These are phyloP conservation scores for Amblyopsis rosae DNA, from an alignment of 2,113 vertebrate species.

Conservation along the genomic window DNA sequence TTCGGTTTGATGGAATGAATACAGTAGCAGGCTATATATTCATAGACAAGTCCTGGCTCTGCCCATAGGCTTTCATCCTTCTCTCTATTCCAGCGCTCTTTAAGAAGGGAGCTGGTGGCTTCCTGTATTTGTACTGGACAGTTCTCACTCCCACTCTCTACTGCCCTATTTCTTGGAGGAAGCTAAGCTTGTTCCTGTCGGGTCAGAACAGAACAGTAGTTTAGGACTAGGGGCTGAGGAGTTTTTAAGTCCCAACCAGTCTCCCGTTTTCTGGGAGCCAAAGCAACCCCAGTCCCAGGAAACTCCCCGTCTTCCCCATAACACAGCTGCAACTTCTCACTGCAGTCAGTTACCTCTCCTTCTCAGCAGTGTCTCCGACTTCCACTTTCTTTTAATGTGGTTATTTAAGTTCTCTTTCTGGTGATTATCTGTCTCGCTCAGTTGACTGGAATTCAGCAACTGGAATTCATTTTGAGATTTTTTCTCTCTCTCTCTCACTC, in stretches of 20 bases:
- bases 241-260: constrained; percentile 51
- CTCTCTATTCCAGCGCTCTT: too few relatives aligned
- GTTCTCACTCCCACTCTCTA: constrained; percentile 69
- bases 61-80: too few relatives aligned
- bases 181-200: constrained; percentile 39
- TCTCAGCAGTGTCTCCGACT: background rate
- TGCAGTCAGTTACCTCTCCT: background rate
- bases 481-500: constrained; percentile 28
- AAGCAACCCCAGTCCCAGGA: constrained; percentile 51
- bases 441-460: constrained; percentile 40
- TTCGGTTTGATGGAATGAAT: background rate
- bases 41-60: too few relatives aligned
- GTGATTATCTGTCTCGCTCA: constrained; percentile 7
- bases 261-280: constrained; percentile 52
- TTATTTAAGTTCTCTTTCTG: background rate
- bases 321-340: constrained; percentile 65
- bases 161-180: constrained; percentile 57
- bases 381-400: background rate
- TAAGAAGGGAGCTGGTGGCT: too few relatives aligned
- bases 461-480: constrained; percentile 42
- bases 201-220: constrained; percentile 50
- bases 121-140: too few relatives aligned
- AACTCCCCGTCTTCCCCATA: constrained; percentile 62
- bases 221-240: constrained; percentile 40
- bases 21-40: too few relatives aligned